Percentiles rank a stretch among this genome's conserved stretches.
Conservation (phyloP, 2,797 vertebrate genomes). For the Acrossocheilus wenchowensis region DNA sequence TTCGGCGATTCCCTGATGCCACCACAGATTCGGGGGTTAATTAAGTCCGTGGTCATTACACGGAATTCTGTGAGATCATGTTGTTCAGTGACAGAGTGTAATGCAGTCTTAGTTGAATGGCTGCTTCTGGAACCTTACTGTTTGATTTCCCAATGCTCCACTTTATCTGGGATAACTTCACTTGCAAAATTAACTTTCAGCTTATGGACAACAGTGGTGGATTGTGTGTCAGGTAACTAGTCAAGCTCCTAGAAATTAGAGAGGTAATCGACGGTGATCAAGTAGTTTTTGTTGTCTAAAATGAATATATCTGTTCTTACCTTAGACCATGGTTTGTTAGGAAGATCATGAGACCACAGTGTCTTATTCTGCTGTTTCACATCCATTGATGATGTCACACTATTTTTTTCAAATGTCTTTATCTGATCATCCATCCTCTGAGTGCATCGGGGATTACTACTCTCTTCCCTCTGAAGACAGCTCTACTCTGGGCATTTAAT, state of each 20-base stretch:
- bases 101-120: no score
- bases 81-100: no score
- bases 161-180: background rate
- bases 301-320: conserved; percentile 46
- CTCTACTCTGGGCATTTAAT: conserved; percentile 33
- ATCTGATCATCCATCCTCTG: conserved; percentile 41
- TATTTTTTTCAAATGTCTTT: conserved; percentile 18
- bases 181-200: conserved; percentile 33
- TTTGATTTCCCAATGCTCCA: background rate
- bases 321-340: conserved; percentile 40
- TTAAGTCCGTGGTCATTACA: no score
- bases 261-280: conserved; percentile 42
- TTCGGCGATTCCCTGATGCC: no score
- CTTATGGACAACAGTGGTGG: conserved; percentile 30
- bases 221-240: conserved; percentile 25
- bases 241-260: conserved; percentile 41
- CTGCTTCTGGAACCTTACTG: background rate
- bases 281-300: conserved; percentile 38
- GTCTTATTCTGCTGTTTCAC: conserved; percentile 48
- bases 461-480: conserved; percentile 47
- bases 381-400: conserved; percentile 38
- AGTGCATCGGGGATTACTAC: conserved; percentile 26
- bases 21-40: no score
- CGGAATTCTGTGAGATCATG: no score
- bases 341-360: conserved; percentile 31